These are phyloP conservation scores for Isurus oxyrinchus DNA, from an alignment of 2,113 vertebrate genomes.

Conservation along the genomic window DNA sequence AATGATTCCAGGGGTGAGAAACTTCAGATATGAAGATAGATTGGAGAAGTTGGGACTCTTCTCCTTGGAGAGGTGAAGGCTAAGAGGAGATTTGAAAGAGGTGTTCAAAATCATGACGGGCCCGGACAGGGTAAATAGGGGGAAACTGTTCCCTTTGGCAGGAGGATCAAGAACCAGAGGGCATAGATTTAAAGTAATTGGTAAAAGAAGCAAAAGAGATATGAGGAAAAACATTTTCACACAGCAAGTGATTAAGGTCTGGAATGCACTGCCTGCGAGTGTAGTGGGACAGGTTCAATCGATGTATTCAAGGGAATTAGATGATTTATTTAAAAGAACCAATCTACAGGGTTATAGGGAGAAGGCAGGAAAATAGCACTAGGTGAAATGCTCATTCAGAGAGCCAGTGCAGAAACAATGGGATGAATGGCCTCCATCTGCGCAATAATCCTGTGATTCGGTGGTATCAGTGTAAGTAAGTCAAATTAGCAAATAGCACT, in stretches of 20 bases:
- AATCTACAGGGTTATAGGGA: not conserved
- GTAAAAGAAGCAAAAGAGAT: not conserved
- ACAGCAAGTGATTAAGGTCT: not conserved
- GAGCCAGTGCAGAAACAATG: not conserved
- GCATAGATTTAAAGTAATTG: not conserved
- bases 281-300: not conserved
- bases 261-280: not conserved
- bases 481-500: not conserved
- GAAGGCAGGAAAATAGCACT: not conserved
- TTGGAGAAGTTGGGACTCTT: not conserved
- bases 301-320: not conserved
- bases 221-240: not conserved
- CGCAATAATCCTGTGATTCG: too few relatives aligned
- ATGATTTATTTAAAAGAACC: not conserved
- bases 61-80: not conserved
- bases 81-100: not conserved
- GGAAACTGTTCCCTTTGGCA: not conserved
- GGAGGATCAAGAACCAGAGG: not conserved
- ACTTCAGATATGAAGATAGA: not conserved
- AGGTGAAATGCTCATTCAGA: not conserved
- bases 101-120: not conserved
- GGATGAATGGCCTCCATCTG: not conserved
- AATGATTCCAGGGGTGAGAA: too few relatives aligned
- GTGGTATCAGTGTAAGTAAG: not conserved
- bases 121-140: not conserved